Evolutionary conservation across 2,888 invertebrate genomes (phyloP), one percentile per base, ranked within the genome.

Genomic region (Drosophila cognata): DNA sequence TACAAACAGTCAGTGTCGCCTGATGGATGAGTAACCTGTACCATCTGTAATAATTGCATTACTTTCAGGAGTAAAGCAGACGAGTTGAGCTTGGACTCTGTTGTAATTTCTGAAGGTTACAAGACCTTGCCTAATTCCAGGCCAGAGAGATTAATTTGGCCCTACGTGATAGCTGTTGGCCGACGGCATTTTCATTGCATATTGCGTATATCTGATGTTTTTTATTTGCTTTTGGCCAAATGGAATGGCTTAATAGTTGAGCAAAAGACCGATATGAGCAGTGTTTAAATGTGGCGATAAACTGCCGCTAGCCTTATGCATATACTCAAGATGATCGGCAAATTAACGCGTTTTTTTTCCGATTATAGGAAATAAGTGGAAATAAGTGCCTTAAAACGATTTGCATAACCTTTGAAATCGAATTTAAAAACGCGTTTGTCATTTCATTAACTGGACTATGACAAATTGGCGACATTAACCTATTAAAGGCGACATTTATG

Each of bases 361-460:
- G 38, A 33, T 25, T n/a, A 35, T 5, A 38, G 50, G 41, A 29
- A 56, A 57, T 36, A 36, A 4, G 16, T 58, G 51, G 31, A 50
- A 62, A 13, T n/a, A 31, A n/a, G 50, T 58, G 56, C 58, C 61
- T 50, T 52, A 57, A 57, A 50, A 21, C 28, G 41, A 73, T 76
- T 69, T 77, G 77, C 77, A 77, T 76, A 75, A 52, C 51, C 64
- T 55, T 25, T 35, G 46, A 77, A 77, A 76, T 65, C 52, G 48
- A 53, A 36, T 58, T 72, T 52, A 51, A 62, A 75, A 76, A 58
- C 64, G 73, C 73, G 77, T 73, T 73, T 77, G 56, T 76, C 77
- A 73, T 69, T 56, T 65, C 28, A 50, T 56, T 77, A 77, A 77
- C 52, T 52, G 55, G 57, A 52, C 56, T 53, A 53, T 73, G 77